A percentile compares a stretch with the other conserved stretches of the same genome.
Evolutionary conservation across 35 echinoderm and acorn worm genomes (phyloP).

Genomic region (Lytechinus variegatus): DNA sequence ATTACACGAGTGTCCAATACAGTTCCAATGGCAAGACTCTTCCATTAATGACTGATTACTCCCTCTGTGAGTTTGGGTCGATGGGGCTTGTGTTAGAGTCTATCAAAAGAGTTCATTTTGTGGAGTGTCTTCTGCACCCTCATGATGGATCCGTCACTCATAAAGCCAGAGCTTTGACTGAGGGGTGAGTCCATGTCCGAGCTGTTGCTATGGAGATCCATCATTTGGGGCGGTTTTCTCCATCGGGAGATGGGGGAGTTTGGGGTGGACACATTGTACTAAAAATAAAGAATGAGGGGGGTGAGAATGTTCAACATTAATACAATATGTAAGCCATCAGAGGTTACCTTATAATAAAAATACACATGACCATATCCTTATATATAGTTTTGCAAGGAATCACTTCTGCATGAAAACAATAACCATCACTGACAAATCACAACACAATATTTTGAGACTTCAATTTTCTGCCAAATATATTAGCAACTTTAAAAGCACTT

Average conservation of each 20-base stretch:
- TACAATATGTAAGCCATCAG: too few species aligned
- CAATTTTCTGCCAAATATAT: too few species aligned
- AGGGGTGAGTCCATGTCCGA: slow-evolving; percentile 59
- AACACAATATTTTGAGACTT: too few species aligned
- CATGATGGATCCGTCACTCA: slow-evolving; percentile 43
- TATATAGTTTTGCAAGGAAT: too few species aligned
- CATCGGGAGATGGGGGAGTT: slow-evolving; percentile 59
- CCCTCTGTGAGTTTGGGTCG: neutral
- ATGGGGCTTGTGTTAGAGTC: slow-evolving; percentile 28
- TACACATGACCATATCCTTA: too few species aligned
- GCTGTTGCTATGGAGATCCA: slow-evolving; percentile 65
- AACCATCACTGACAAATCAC: too few species aligned
- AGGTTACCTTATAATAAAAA: too few species aligned
- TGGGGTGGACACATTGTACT: slow-evolving; percentile 63
- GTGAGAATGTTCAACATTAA: neutral
- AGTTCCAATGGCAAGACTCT: neutral
- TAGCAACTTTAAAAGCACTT: too few species aligned
- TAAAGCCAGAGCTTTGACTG: slow-evolving; percentile 56
- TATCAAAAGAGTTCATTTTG: slow-evolving; percentile 47
- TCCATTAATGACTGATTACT: neutral
- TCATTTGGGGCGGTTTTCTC: slow-evolving; percentile 61
- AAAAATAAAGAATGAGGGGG: neutral
- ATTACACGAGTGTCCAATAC: neutral
- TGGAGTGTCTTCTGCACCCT: slow-evolving; percentile 35
- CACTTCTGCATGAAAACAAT: too few species aligned